Conservation (phyloP, 1,140 invertebrate genomes). For the Drosophila nikananu region DNA sequence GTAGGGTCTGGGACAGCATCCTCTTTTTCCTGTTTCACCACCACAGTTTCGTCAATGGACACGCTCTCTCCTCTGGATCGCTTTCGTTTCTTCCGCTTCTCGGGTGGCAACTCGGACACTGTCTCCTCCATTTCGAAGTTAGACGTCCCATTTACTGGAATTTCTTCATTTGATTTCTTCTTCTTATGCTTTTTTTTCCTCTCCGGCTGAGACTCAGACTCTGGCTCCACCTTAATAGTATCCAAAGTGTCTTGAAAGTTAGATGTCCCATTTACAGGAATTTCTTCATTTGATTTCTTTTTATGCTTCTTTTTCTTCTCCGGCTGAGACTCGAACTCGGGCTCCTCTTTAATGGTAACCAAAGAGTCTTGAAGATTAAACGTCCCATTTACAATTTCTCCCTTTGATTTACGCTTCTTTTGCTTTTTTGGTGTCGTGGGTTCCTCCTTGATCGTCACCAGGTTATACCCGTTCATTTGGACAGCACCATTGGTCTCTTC, state of each 20-base stretch:
- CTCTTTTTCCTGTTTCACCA: background rate
- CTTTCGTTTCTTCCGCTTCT: constrained; percentile 18
- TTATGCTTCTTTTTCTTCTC: constrained; percentile 11
- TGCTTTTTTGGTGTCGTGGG: background rate
- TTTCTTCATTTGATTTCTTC: background rate
- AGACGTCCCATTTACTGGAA: too few relatives aligned
- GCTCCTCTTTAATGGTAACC: background rate
- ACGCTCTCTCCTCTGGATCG: background rate
- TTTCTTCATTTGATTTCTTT: constrained; percentile 10
- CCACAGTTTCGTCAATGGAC: background rate
- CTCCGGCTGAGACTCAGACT: background rate
- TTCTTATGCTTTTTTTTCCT: constrained; percentile 11
- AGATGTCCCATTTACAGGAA: background rate
- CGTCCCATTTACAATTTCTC: background rate
- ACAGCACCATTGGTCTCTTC: background rate
- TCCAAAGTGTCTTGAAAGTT: background rate
- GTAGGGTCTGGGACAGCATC: background rate
- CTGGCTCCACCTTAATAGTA: background rate
- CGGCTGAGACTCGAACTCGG: background rate
- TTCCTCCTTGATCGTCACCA: background rate
- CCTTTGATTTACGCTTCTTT: constrained; percentile 13
- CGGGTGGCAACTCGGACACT: background rate
- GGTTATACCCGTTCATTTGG: background rate
- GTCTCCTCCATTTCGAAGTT: too few relatives aligned
- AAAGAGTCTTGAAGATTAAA: background rate